Conservation (phyloP, 2,113 vertebrate species). For the Apeltes quadracus region DNA sequence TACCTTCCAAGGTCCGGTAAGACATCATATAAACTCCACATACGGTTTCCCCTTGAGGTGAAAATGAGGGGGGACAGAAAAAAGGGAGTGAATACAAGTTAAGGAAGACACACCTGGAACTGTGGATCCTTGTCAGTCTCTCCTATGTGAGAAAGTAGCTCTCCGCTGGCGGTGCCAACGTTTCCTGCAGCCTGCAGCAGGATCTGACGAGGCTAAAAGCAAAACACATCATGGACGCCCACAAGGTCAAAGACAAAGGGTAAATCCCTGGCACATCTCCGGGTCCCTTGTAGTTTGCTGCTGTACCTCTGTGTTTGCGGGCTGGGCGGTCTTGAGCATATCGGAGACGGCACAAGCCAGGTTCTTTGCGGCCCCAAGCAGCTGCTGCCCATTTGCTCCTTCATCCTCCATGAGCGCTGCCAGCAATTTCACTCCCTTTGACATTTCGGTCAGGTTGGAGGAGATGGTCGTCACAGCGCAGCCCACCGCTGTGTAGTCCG, state of each 20-base stretch:
- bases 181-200: slow-evolving; percentile 95
- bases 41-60: background rate
- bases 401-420: slow-evolving; percentile 96
- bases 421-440: slow-evolving; percentile 93
- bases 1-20: background rate
- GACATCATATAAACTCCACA: background rate
- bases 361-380: slow-evolving; percentile 93
- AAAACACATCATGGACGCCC: background rate
- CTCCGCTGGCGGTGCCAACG: slow-evolving; percentile 94
- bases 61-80: no score
- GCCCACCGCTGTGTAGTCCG: slow-evolving; percentile 96
- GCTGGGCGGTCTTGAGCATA: slow-evolving; percentile 93
- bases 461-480: slow-evolving; percentile 97
- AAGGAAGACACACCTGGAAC: slow-evolving; percentile 86
- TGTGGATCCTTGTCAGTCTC: slow-evolving; percentile 92
- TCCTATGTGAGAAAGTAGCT: slow-evolving; percentile 95
- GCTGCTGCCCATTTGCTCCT: slow-evolving; percentile 89
- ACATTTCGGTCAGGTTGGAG: slow-evolving; percentile 99
- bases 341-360: slow-evolving; percentile 91
- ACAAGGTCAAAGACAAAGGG: no score
- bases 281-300: background rate
- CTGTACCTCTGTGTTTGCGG: slow-evolving; percentile 88
- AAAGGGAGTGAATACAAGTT: background rate
- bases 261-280: background rate
- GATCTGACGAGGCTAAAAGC: slow-evolving; percentile 90